Evolutionary conservation across 2,888 invertebrate genomes (phyloP).

Genomic region (Erpobdella octoculata): DNA sequence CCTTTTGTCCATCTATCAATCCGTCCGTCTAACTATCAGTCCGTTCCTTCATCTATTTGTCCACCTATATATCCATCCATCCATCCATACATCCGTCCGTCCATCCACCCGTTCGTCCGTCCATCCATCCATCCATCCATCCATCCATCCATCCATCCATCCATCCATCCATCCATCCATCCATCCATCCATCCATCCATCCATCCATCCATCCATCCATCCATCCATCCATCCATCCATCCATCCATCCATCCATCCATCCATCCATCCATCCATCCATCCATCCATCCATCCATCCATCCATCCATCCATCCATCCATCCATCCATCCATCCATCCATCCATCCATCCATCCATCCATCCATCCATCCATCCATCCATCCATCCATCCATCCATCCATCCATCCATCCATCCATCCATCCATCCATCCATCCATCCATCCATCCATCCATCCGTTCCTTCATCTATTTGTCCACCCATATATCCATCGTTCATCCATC

Average conservation of each 20-base stretch:
- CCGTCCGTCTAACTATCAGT: no score
- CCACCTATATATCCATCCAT: no score
- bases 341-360: neutral
- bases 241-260: neutral
- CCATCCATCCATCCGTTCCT: neutral
- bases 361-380: neutral
- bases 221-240: conserved; percentile 3
- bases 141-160: conserved; percentile 4
- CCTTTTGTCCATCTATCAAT: no score
- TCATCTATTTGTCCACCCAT: neutral
- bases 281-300: neutral
- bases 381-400: neutral
- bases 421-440: neutral
- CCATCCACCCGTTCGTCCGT: neutral
- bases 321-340: neutral
- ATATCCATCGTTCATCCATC: neutral
- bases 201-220: neutral
- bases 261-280: neutral
- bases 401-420: neutral
- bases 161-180: conserved; percentile 13
- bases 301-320: neutral
- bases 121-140: neutral
- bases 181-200: conserved; percentile 2
- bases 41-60: no score
- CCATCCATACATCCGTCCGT: neutral